These are phyloP conservation scores for Tupaia tana DNA, from an alignment of 2,113 vertebrate species.

Conservation along the genomic window DNA sequence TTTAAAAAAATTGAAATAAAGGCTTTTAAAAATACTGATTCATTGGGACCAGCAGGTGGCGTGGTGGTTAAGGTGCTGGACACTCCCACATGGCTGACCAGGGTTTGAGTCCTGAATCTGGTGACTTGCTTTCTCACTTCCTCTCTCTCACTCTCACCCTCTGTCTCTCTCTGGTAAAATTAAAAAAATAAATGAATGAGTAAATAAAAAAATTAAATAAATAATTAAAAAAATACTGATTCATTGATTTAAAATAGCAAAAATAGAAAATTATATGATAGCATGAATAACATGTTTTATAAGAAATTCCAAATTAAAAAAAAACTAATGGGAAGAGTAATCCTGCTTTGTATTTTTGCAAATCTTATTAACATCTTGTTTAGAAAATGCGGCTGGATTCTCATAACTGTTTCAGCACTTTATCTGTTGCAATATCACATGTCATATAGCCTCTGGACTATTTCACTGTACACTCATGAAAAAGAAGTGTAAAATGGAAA, in stretches of 20 bases:
- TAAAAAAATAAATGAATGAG: no score
- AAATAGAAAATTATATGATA: neutral
- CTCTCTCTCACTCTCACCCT: no score
- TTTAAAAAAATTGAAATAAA: neutral
- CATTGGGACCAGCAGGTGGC: no score
- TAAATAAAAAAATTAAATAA: no score
- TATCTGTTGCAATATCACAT: neutral
- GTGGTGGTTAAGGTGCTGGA: no score
- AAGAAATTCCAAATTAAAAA: neutral
- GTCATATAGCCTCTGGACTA: neutral
- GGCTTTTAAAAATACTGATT: neutral
- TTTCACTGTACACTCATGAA: neutral
- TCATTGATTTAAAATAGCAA: neutral
- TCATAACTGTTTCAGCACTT: neutral
- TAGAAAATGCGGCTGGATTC: neutral
- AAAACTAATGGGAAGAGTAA: neutral
- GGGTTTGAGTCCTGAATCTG: no score
- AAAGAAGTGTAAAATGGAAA: neutral
- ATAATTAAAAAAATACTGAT: no score
- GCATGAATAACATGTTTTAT: neutral
- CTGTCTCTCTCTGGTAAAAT: no score
- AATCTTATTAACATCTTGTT: neutral
- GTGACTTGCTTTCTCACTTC: no score
- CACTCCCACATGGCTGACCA: no score
- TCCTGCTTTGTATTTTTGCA: conserved; percentile 1